Base-by-base conservation (phyloP, 2,113 vertebrate genomes). In the Oophaga pumilio region DNA sequence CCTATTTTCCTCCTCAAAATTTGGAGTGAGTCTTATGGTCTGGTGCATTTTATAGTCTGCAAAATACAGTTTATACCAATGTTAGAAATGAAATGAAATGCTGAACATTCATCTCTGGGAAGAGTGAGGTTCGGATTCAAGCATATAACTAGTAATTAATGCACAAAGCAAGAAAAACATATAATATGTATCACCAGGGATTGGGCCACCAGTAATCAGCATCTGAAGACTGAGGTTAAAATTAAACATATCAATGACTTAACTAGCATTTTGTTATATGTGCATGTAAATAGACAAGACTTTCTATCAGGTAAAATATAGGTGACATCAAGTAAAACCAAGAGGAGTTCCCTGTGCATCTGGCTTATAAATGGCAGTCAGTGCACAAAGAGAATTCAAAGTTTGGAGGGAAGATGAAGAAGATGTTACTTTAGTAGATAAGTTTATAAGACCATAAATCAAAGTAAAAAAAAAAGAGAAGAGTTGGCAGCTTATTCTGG, bases 291-390 rank as follows among this genome's bases (percentile, higher is more conserved):
- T 50, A 18, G 50, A 17, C 76, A 78, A 56, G 43, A 26, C 20
- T 78, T 78, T 76, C 22, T 78, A 18, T 56, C 8, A 24, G 76
- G 49, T 77, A 18, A 49, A 28, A 22, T 28, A 24, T 14, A 53
- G 77, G 28, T 82, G 56, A 60, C 33, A 49, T 82, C 33, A 82
- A 2, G 18, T 22, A 15, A 11, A 49, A 76, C 15, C 20, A 50
- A 82, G 79, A 82, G 79, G 59, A 82, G 79, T 64, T 82, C 14
- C 59, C 59, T 82, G 10, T 0, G n/a, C 3, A 43, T 50, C 59
- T 18, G 28, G 15, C 43, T 82, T 64, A 66, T 64, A 82, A 64
- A 66, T 24, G 59, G 60, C 59, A 80, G 77, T 14, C 20, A 64
- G 20, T 64, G 28, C 79, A 64, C 20, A 66, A 11, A 82, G 60